Evolutionary conservation across 2,888 invertebrate genomes (phyloP), one percentile per base, ranked within the genome.

Genomic region (Azorinus chamasolen): DNA sequence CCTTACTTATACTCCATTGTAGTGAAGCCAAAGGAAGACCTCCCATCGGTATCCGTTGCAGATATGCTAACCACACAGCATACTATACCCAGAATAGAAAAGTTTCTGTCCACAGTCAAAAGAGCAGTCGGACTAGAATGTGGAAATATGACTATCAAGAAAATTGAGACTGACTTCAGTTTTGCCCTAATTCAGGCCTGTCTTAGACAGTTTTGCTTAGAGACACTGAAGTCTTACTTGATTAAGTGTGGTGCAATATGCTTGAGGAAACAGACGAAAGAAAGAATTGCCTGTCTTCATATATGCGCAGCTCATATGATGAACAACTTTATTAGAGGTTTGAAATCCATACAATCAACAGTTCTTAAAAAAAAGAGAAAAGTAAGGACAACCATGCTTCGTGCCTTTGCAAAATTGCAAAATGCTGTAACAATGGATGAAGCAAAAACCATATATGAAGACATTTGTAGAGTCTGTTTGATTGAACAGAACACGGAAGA

Each of bases 1-100:
- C 73, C 65, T 20, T 68, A 46, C 22, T 41, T 73, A n/a, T 73
- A 73, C 45, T 62, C 62, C 14, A 1, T 73, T 24, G 73, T 73
- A 5, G 46, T 59, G n/a, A 72, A 61, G 46, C 61, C 66, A 39
- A 14, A 57, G 5, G 18, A n/a, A 14, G 46, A 51, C 14, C 24
- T 43, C 6, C n/a, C n/a, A n/a, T n/a, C n/a, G n/a, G n/a, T n/a
- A n/a, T n/a, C n/a, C n/a, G n/a, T n/a, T n/a, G n/a, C 55, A 16
- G 55, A 57, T 20, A 65, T 65, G 65, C 43, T 65, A n/a, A 55
- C 46, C 16, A 59, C 68, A 12, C 68, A 68, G 24, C 68, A 68
- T 12, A 51, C 51, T 14, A 59, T 68, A 22, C 68, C 68, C 43
- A 3, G 59, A 25, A 59, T 68, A 8, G 14, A 41, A 12, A 12